phyloP scores from a whole-genome alignment of 2,113 vertebrate genomes.

The Lepidiolamprologus cunningtoni region DNA sequence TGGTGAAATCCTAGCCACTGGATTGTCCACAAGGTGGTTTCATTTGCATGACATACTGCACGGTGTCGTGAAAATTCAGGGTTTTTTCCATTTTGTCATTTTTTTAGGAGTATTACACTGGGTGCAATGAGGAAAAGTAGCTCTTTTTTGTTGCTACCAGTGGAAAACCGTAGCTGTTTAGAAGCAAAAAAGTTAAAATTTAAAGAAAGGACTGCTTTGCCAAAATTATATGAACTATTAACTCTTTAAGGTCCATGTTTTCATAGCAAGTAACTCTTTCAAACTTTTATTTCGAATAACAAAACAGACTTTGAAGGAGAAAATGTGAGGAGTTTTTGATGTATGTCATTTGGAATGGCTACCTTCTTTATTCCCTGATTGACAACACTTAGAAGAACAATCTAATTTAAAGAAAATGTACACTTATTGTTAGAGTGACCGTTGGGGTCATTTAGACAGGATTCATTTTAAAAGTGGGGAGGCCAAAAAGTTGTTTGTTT shows the following conservation, averaged over 20 bases:
- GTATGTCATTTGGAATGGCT: neutral
- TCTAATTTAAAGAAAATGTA: neutral
- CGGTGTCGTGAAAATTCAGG: neutral
- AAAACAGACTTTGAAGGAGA: neutral
- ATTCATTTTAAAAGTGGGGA: neutral
- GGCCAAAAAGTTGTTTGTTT: neutral
- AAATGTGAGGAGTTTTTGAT: neutral
- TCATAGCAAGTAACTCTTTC: neutral
- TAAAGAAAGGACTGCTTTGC: neutral
- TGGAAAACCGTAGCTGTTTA: neutral
- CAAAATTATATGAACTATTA: neutral
- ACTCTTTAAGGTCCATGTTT: neutral
- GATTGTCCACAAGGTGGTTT: neutral
- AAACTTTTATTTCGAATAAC: neutral
- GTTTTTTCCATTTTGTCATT: neutral
- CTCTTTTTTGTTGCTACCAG: neutral
- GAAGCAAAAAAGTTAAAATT: neutral
- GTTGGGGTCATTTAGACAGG: neutral
- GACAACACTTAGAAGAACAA: neutral
- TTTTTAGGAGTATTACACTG: slow-evolving; percentile 1
- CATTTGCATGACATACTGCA: slow-evolving; percentile 4
- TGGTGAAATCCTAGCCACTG: slow-evolving; percentile 1
- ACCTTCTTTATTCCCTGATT: neutral
- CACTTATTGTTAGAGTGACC: neutral
- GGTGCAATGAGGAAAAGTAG: neutral